A percentile compares a stretch with the other conserved stretches of the same genome.
Evolutionary conservation across 1,140 invertebrate genomes (phyloP).

Genomic region (Caenorhabditis briggsae): DNA sequence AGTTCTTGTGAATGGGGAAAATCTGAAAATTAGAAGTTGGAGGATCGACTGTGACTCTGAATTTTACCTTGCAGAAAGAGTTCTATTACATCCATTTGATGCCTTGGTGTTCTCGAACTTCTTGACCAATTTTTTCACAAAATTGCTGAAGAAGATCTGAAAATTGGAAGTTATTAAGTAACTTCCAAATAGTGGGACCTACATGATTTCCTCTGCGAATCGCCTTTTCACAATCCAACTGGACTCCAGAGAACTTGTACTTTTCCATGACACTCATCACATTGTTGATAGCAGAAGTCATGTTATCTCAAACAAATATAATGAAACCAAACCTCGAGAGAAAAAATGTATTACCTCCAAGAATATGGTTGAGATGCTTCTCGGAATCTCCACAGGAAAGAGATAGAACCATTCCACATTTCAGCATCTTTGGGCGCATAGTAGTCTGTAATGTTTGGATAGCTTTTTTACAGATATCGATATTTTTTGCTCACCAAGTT

Average conservation of each 20-base stretch:
- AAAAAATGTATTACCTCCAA: neutral
- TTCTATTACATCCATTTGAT: conserved; percentile 34
- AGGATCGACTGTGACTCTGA: neutral
- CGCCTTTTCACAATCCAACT: conserved; percentile 45
- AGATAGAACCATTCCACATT: conserved; percentile 38
- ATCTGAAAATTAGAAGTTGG: neutral
- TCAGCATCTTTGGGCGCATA: conserved; percentile 14
- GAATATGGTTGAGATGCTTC: conserved; percentile 6
- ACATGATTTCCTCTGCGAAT: conserved; percentile 50
- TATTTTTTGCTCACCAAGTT: neutral
- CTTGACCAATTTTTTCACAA: conserved; percentile 9
- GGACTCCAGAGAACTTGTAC: conserved; percentile 36
- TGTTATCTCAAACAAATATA: neutral
- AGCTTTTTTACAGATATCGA: neutral
- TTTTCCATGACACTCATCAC: conserved; percentile 10
- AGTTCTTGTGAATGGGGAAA: neutral
- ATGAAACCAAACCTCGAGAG: neutral
- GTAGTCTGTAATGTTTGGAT: neutral
- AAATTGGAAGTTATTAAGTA: neutral
- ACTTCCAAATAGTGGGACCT: neutral
- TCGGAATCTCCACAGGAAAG: conserved; percentile 32
- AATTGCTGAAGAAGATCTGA: conserved; percentile 24
- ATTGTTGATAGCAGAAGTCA: conserved; percentile 18
- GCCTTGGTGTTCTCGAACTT: conserved; percentile 6
- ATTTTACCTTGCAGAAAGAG: conserved; percentile 6